phyloP scores from a whole-genome alignment of 2,888 invertebrate species.

The Lingula anatina region DNA sequence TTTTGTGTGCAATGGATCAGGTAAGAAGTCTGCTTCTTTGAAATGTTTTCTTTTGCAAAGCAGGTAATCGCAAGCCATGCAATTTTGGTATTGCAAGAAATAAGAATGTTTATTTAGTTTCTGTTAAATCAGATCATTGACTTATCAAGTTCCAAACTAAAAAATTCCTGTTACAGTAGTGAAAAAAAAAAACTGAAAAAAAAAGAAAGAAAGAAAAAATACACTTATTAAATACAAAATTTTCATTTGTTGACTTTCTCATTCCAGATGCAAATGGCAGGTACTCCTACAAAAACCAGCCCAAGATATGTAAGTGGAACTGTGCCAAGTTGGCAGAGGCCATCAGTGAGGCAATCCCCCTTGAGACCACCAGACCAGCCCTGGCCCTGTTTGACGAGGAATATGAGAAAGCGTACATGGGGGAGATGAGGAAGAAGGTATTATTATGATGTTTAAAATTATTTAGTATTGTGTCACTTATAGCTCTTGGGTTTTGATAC shows the following conservation, averaged over 20 bases:
- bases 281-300: conserved; percentile 61
- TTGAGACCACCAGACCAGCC: conserved; percentile 29
- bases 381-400: conserved; percentile 46
- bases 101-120: no score
- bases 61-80: no score
- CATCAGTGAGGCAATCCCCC: conserved; percentile 55
- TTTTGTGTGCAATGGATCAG: conserved; percentile 63
- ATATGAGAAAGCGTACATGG: conserved; percentile 41
- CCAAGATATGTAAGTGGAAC: conserved; percentile 64
- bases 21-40: conserved; percentile 45
- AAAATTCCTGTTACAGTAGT: no score
- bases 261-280: conserved; percentile 57
- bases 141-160: no score
- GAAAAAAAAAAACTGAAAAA: no score
- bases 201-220: no score
- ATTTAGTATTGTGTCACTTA: neutral
- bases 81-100: no score
- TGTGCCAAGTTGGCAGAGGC: conserved; percentile 61
- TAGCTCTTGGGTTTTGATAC: neutral
- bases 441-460: no score
- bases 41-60: no score
- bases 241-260: neutral
- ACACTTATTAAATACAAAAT: no score
- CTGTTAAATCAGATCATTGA: no score
- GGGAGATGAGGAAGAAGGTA: conserved; percentile 58